Evolutionary conservation across 2,888 invertebrate genomes (phyloP).

Genomic region (Ditylenchus weischeri): DNA sequence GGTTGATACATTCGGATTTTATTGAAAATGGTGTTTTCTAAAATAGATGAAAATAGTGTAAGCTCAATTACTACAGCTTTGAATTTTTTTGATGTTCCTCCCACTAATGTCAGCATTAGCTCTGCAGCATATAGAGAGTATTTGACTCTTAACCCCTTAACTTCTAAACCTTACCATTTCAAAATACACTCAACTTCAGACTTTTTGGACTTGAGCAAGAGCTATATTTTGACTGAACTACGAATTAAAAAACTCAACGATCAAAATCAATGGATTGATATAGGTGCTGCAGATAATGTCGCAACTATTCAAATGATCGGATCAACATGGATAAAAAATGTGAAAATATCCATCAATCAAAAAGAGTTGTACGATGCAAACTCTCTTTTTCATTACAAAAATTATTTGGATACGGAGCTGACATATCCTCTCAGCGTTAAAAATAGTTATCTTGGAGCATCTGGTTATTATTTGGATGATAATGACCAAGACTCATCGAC

Average conservation of each 20-base stretch:
- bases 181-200: slow-evolving; percentile 15
- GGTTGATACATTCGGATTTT: slow-evolving; percentile 18
- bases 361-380: slow-evolving; percentile 15
- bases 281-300: slow-evolving; percentile 5
- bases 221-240: slow-evolving; percentile 22
- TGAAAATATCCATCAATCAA: slow-evolving; percentile 17
- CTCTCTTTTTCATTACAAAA: slow-evolving; percentile 8
- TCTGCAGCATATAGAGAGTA: slow-evolving; percentile 11
- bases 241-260: slow-evolving; percentile 15
- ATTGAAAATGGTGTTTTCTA: slow-evolving; percentile 19
- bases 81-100: slow-evolving; percentile 21
- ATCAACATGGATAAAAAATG: slow-evolving; percentile 17
- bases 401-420: slow-evolving; percentile 2
- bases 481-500: background rate
- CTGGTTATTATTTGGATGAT: slow-evolving; percentile 18
- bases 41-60: slow-evolving; percentile 15
- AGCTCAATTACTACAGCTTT: slow-evolving; percentile 20
- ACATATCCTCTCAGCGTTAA: slow-evolving; percentile 8
- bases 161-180: slow-evolving; percentile 16
- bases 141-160: slow-evolving; percentile 14
- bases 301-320: slow-evolving; percentile 18
- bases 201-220: slow-evolving; percentile 15
- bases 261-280: slow-evolving; percentile 11
- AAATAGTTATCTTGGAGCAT: slow-evolving; percentile 7
- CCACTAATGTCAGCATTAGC: slow-evolving; percentile 16